A percentile compares a stretch with the other conserved stretches of the same genome.
Evolutionary conservation across 1,140 invertebrate species (phyloP).

Genomic region (Drosophila tropicalis): DNA sequence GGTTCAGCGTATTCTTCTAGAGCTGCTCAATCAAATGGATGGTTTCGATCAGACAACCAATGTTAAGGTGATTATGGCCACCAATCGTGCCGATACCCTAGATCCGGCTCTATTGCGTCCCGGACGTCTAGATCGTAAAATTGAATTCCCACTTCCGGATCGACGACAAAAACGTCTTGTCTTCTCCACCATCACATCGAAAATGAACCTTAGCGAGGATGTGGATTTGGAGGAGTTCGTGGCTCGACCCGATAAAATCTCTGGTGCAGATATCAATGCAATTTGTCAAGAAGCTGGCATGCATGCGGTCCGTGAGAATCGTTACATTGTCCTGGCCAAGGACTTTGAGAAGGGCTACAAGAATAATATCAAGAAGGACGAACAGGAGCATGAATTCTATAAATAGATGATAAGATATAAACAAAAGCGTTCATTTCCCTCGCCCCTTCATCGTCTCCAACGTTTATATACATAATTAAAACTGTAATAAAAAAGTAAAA

Average conservation of each 20-base stretch:
- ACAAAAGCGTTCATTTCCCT: background rate
- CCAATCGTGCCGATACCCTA: constrained; percentile 97
- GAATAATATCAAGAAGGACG: constrained; percentile 99
- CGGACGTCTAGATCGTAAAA: constrained; percentile 98
- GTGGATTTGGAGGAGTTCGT: constrained; percentile 99
- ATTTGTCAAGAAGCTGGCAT: constrained; percentile 99
- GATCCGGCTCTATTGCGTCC: constrained; percentile 98
- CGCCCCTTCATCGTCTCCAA: background rate
- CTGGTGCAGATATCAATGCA: constrained; percentile 99
- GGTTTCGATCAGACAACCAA: constrained; percentile 99
- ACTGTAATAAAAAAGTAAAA: constrained; percentile 35
- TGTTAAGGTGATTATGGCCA: constrained; percentile 99
- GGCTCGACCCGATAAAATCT: constrained; percentile 98
- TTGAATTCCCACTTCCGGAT: constrained; percentile 99
- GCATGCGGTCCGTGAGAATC: constrained; percentile 99
- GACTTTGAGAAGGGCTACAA: constrained; percentile 99
- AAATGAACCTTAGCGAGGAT: constrained; percentile 99
- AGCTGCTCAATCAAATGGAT: constrained; percentile 99
- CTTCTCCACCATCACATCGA: constrained; percentile 98
- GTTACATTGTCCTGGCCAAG: constrained; percentile 97
- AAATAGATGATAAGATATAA: constrained; percentile 89
- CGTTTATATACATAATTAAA: constrained; percentile 48
- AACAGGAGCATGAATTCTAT: constrained; percentile 99
- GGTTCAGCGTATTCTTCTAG: constrained; percentile 98
- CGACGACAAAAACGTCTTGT: constrained; percentile 98